Evolutionary conservation across 2,113 vertebrate species (phyloP).

Genomic region (Pogona vitticeps): DNA sequence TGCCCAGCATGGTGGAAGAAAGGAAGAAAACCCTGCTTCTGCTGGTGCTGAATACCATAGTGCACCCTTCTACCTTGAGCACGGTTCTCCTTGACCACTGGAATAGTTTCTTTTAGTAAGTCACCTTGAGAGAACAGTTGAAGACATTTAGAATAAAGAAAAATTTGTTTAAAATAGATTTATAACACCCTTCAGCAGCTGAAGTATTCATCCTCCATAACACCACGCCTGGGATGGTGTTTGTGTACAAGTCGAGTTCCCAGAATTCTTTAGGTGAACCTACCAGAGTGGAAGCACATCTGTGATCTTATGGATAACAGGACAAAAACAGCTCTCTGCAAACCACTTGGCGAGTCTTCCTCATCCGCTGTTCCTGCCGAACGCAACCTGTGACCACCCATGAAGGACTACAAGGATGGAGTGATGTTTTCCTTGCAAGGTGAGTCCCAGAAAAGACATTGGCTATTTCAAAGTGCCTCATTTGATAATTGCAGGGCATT

Average conservation of each 20-base stretch:
- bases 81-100: too few relatives aligned
- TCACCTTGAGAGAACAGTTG: background rate
- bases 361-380: background rate
- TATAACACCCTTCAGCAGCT: background rate
- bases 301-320: too few relatives aligned
- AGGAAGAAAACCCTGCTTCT: too few relatives aligned
- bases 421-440: accelerated
- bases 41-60: too few relatives aligned
- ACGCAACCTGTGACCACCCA: background rate
- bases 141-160: background rate
- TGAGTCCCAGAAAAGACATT: background rate
- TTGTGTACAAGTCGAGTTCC: background rate
- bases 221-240: too few relatives aligned
- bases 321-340: background rate
- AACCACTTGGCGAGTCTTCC: background rate
- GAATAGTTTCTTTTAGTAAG: background rate
- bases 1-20: too few relatives aligned
- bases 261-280: background rate
- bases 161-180: background rate
- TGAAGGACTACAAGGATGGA: accelerated
- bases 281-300: background rate
- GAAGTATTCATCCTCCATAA: too few relatives aligned
- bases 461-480: background rate
- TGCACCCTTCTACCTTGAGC: too few relatives aligned
- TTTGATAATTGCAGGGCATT: background rate